A percentile compares a stretch with the other conserved stretches of the same genome.
phyloP scores from a whole-genome alignment of 2,888 invertebrate species.

The Stratiomys singularior region DNA sequence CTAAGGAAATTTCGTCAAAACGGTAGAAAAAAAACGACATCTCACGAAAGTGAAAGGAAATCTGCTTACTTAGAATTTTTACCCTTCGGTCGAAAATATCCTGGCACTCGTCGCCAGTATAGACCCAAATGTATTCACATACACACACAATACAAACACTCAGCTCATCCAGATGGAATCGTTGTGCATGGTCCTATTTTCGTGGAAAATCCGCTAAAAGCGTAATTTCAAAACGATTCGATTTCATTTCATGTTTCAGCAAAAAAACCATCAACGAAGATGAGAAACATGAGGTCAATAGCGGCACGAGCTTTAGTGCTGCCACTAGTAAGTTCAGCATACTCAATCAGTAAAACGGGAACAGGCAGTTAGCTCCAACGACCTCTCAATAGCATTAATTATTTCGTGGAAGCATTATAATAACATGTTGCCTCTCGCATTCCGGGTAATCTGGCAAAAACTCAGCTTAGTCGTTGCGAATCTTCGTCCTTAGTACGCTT shows the following conservation, averaged over 20 bases:
- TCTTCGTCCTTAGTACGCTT: background rate
- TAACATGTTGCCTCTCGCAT: constrained; percentile 32
- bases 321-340: background rate
- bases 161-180: too few species aligned
- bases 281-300: background rate
- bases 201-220: background rate
- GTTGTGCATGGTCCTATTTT: background rate
- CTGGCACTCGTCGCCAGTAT: background rate
- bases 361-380: background rate
- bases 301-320: background rate
- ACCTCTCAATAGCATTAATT: constrained; percentile 18
- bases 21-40: background rate
- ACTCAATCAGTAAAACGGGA: constrained; percentile 8
- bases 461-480: background rate
- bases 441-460: constrained; percentile 28
- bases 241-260: constrained; percentile 4
- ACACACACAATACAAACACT: background rate
- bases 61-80: constrained; percentile 38
- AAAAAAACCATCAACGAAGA: background rate
- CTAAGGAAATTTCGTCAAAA: constrained; percentile 13
- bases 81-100: constrained; percentile 2
- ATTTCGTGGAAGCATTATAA: constrained; percentile 19
- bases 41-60: background rate
- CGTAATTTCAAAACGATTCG: constrained; percentile 38
- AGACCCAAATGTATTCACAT: too few species aligned